Evolutionary conservation across 2,113 vertebrate species (phyloP).

Genomic region (Sterna hirundo): DNA sequence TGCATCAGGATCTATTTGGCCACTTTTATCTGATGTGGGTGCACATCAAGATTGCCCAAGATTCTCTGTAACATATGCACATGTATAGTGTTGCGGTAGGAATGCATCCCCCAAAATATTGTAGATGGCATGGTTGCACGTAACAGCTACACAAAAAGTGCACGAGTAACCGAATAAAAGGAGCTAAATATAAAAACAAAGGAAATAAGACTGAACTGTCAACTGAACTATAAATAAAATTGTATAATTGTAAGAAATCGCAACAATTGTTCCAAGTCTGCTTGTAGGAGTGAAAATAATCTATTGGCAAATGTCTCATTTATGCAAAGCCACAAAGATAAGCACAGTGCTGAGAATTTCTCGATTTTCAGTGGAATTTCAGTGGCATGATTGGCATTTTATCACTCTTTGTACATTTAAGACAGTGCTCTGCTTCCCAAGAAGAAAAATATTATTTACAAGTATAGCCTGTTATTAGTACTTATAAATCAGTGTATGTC

Average conservation of each 20-base stretch:
- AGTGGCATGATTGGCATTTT: background rate
- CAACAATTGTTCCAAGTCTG: background rate
- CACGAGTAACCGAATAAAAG: background rate
- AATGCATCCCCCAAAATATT: background rate
- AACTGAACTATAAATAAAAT: background rate
- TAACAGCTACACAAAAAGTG: background rate
- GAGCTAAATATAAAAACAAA: background rate
- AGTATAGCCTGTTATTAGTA: background rate
- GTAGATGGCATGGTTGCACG: background rate
- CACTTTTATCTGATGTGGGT: background rate
- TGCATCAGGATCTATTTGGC: background rate
- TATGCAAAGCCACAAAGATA: background rate
- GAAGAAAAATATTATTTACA: background rate
- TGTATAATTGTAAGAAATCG: background rate
- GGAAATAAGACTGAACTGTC: background rate
- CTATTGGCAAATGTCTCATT: background rate
- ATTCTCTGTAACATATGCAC: background rate
- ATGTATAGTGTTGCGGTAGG: background rate
- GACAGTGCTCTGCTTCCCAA: background rate
- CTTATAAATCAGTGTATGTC: background rate
- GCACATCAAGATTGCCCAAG: background rate
- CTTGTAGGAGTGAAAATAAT: conserved; percentile 4
- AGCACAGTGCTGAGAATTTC: background rate
- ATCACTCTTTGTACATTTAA: background rate
- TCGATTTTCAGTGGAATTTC: background rate